Evolutionary conservation across 2,888 invertebrate genomes (phyloP), one percentile per base, ranked within the genome.

Genomic region (Lutraria lutraria): DNA sequence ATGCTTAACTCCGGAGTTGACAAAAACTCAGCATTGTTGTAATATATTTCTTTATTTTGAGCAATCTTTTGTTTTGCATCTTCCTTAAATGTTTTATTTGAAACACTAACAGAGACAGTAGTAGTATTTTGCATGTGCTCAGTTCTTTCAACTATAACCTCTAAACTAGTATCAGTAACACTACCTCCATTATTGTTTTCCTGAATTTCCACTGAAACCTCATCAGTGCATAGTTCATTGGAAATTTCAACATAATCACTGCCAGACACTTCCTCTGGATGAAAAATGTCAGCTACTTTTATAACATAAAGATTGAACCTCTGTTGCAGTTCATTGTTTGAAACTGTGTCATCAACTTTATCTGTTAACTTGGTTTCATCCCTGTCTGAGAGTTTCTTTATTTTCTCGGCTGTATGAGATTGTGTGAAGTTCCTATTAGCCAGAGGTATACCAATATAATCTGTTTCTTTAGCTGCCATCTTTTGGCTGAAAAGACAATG

Each of bases 371-470:
- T 10, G n/a, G 25, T 63, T 3, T 63, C 8, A 13, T 68, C 63
- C 25, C 25, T 2, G 10, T 3, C 25, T 25, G 63, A 8, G 12
- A 25, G 25, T n/a, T 68, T 68, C 63, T 25, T n/a, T 12, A n/a
- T n/a, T n/a, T 6, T 68, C 12, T 6, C 8, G 10, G 25, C 25
- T 68, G 12, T 25, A 25, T 13, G 0, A n/a, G 60, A 60, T 10
- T 68, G 6, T 15, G 3, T 56, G 15, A 56, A 16, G 19, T 19
- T 56, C 56, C 56, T 19, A 13, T 68, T 12, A 68, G 25, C 63
- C 63, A 68, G n/a, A 25, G 63, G 63, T 68, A 68, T 68, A n/a
- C 63, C 63, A 25, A 68, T 68, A 25, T 12, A 68, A 68, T 68
- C 63, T 68, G 63, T n/a, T 68, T 68, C 25, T 25, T 25, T 25